phyloP scores from a whole-genome alignment of 2,113 vertebrate species.

The Plotosus lineatus region DNA sequence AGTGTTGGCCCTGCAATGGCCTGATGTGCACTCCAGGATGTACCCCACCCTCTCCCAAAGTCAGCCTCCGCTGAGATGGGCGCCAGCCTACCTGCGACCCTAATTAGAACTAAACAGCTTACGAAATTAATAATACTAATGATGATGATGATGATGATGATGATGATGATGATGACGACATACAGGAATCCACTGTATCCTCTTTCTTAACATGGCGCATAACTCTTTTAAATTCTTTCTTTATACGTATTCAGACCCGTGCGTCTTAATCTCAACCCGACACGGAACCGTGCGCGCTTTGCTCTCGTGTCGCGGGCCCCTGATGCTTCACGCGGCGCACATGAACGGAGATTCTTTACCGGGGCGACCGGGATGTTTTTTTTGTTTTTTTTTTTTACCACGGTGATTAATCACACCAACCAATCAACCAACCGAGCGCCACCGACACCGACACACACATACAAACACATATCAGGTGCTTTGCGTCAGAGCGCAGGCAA shows the following conservation, averaged over 20 bases:
- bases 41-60: too few species aligned
- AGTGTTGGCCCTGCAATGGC: too few species aligned
- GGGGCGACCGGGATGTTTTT: conserved; percentile 51
- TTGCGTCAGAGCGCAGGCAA: conserved; percentile 71
- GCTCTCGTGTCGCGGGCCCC: not conserved
- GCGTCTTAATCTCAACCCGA: conserved; percentile 55
- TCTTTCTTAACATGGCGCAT: not conserved
- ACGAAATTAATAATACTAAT: not conserved
- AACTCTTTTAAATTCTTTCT: conserved; percentile 32
- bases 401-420: conserved; percentile 69
- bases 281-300: conserved; percentile 13
- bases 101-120: too few species aligned
- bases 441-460: conserved; percentile 49
- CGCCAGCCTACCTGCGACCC: too few species aligned
- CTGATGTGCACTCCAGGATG: too few species aligned
- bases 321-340: conserved; percentile 33
- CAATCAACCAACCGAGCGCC: conserved; percentile 56
- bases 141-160: not conserved
- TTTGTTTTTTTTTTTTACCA: too few species aligned
- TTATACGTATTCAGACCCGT: not conserved
- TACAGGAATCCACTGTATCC: not conserved
- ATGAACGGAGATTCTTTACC: conserved; percentile 52
- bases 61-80: too few species aligned
- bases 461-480: conserved; percentile 61
- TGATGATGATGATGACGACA: not conserved